Evolutionary conservation across 2,888 invertebrate species (phyloP).

Genomic region (Xestoiulus laeticollis): DNA sequence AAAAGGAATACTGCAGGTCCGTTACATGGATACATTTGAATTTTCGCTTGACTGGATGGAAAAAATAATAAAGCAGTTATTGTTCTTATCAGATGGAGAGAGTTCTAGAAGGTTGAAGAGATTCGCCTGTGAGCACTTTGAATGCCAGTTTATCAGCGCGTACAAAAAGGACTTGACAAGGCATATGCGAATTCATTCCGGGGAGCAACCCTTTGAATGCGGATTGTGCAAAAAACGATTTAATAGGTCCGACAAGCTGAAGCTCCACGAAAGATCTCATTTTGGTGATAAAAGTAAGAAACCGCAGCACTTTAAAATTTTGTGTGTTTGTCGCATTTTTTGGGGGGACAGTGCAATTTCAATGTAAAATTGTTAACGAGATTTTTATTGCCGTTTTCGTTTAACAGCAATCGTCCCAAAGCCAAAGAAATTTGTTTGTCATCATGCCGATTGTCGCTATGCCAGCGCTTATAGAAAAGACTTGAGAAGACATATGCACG

Average conservation of each 20-base stretch:
- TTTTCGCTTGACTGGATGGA: background rate
- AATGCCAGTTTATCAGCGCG: conserved; percentile 45
- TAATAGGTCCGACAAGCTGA: conserved; percentile 49
- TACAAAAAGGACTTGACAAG: conserved; percentile 52
- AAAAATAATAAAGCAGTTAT: background rate
- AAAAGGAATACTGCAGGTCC: background rate
- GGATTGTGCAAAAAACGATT: conserved; percentile 47
- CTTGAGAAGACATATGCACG: conserved; percentile 70
- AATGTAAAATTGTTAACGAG: background rate
- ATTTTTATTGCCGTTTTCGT: background rate
- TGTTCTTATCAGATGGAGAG: background rate
- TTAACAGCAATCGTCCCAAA: background rate
- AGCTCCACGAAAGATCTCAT: conserved; percentile 48
- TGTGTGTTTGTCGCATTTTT: background rate
- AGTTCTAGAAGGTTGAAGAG: background rate
- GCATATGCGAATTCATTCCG: conserved; percentile 52
- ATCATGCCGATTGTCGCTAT: conserved; percentile 58
- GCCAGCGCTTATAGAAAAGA: conserved; percentile 65
- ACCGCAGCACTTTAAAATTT: background rate
- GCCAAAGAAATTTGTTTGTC: conserved; percentile 34
- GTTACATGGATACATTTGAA: background rate
- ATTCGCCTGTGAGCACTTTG: background rate
- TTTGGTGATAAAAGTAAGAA: background rate
- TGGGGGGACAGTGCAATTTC: background rate
- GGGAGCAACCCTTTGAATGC: conserved; percentile 51